phyloP scores from a whole-genome alignment of 2,113 vertebrate genomes.

The Lutjanus erythropterus region DNA sequence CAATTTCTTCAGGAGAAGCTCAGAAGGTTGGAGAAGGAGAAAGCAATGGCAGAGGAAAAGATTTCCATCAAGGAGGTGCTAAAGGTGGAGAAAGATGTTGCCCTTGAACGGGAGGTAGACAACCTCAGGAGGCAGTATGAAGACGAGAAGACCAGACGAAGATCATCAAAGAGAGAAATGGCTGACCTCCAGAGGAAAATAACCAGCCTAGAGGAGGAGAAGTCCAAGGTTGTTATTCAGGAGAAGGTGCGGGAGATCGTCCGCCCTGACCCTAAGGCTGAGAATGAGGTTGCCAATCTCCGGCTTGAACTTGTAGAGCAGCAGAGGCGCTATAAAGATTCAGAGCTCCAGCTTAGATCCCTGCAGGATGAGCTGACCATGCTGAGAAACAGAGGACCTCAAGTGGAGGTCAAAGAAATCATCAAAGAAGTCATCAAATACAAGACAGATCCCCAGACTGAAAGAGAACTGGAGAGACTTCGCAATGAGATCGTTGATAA shows the following conservation, averaged over 20 bases:
- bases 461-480: slow-evolving; percentile 92
- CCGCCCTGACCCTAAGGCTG: slow-evolving; percentile 94
- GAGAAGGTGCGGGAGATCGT: slow-evolving; percentile 97
- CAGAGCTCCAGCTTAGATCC: slow-evolving; percentile 89
- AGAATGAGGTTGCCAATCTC: slow-evolving; percentile 94
- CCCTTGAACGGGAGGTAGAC: slow-evolving; percentile 89
- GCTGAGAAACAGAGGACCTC: slow-evolving; percentile 90
- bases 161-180: slow-evolving; percentile 88
- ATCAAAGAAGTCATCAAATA: slow-evolving; percentile 98
- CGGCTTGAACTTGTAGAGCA: slow-evolving; percentile 94
- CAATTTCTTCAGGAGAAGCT: slow-evolving; percentile 92
- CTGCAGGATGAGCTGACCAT: slow-evolving; percentile 88
- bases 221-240: slow-evolving; percentile 92
- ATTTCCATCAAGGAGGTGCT: slow-evolving; percentile 96
- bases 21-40: slow-evolving; percentile 92
- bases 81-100: slow-evolving; percentile 93
- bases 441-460: slow-evolving; percentile 93
- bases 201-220: slow-evolving; percentile 91
- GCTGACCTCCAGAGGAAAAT: slow-evolving; percentile 92
- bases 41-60: slow-evolving; percentile 94
- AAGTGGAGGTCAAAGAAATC: slow-evolving; percentile 93
- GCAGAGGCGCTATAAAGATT: slow-evolving; percentile 88
- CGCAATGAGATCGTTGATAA: slow-evolving; percentile 95
- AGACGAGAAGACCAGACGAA: slow-evolving; percentile 90
- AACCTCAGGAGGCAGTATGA: slow-evolving; percentile 90